Conservation (phyloP, 2,888 invertebrate species). For the Dicyrtomina minuta region DNA sequence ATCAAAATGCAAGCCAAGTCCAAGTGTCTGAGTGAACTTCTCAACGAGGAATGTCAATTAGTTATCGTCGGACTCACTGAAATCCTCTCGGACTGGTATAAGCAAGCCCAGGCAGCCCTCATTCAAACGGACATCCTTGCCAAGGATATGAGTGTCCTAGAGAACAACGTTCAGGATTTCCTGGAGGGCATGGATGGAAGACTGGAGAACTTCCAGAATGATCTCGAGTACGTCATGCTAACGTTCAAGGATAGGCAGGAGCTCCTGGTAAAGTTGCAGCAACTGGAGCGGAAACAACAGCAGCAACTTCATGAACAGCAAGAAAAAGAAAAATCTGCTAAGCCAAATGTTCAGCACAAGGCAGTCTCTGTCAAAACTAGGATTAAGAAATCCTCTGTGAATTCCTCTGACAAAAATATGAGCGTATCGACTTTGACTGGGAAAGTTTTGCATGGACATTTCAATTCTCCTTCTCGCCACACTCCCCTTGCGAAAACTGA, state of each 20-base stretch:
- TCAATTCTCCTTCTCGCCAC: too few relatives aligned
- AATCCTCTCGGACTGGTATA: slow-evolving; percentile 81
- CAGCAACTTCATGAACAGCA: background rate
- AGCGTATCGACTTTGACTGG: too few relatives aligned
- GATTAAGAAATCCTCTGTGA: background rate
- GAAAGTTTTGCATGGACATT: too few relatives aligned
- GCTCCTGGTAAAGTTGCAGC: background rate
- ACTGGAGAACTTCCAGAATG: slow-evolving; percentile 53
- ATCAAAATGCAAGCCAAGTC: slow-evolving; percentile 53
- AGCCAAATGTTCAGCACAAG: background rate
- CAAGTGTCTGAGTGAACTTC: slow-evolving; percentile 66
- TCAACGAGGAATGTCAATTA: slow-evolving; percentile 69
- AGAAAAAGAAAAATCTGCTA: background rate
- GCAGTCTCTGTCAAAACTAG: background rate
- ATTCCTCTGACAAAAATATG: too few relatives aligned
- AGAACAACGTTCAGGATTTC: slow-evolving; percentile 60
- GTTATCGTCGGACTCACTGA: slow-evolving; percentile 75
- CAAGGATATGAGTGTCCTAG: slow-evolving; percentile 66
- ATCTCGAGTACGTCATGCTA: slow-evolving; percentile 47
- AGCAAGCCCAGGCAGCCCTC: slow-evolving; percentile 82
- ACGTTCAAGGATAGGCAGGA: slow-evolving; percentile 47
- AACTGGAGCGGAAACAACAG: background rate
- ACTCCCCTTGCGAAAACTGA: too few relatives aligned
- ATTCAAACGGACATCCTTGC: slow-evolving; percentile 79
- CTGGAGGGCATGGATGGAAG: slow-evolving; percentile 52